Conservation (phyloP, 2,888 invertebrate species). For the Entomobrya multifasciata region DNA sequence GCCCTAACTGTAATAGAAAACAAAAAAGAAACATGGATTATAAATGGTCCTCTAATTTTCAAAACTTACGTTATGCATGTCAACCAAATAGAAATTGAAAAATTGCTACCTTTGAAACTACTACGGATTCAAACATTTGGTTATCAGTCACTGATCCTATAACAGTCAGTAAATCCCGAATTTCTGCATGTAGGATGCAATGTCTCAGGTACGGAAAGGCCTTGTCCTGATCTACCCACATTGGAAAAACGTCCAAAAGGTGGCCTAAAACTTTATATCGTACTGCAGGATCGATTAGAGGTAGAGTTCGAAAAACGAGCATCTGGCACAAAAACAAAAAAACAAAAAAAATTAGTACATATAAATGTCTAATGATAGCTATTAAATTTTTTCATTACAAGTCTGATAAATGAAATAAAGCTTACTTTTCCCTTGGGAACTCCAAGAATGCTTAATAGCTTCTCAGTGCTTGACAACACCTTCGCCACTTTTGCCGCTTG, state of each 20-base stretch:
- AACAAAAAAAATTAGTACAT: slow-evolving; percentile 16
- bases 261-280: slow-evolving; percentile 72
- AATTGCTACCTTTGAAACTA: slow-evolving; percentile 52
- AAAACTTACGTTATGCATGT: neutral
- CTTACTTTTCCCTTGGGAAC: slow-evolving; percentile 91
- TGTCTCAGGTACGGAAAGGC: slow-evolving; percentile 77
- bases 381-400: no score
- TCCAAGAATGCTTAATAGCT: slow-evolving; percentile 87
- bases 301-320: slow-evolving; percentile 77
- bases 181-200: slow-evolving; percentile 72
- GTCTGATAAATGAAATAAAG: neutral
- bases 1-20: slow-evolving; percentile 67
- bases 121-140: slow-evolving; percentile 60
- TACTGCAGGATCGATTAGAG: slow-evolving; percentile 74
- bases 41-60: no score
- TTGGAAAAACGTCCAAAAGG: slow-evolving; percentile 72
- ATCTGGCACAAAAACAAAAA: no score
- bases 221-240: slow-evolving; percentile 73
- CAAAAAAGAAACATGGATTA: neutral
- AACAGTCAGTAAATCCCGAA: slow-evolving; percentile 64
- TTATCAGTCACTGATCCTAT: slow-evolving; percentile 57
- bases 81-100: neutral
- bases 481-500: slow-evolving; percentile 68
- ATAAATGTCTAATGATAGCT: slow-evolving; percentile 5
- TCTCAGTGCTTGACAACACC: slow-evolving; percentile 82